Evolutionary conservation across 2,113 vertebrate genomes (phyloP).

Genomic region (Oryzias curvinotus): DNA sequence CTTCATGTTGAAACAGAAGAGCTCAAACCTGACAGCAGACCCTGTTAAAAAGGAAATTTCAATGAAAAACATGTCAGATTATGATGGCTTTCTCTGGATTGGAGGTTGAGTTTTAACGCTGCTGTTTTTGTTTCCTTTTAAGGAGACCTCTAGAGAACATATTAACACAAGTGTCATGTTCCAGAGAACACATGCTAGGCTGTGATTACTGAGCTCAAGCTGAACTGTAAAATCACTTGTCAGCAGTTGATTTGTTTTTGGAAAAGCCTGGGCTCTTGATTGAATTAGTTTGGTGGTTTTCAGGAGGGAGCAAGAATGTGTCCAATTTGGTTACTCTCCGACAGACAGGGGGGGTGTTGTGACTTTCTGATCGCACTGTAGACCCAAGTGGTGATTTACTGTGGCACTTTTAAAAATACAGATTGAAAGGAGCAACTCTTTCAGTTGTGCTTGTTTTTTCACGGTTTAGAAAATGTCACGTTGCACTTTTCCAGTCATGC

Average conservation of each 20-base stretch:
- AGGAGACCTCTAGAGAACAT: constrained; percentile 66
- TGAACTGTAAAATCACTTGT: constrained; percentile 73
- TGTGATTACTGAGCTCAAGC: constrained; percentile 71
- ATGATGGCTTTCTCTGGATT: constrained; percentile 36
- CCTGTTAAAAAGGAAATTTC: constrained; percentile 46
- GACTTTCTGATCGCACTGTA: constrained; percentile 32
- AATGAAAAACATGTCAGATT: constrained; percentile 62
- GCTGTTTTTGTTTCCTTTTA: constrained; percentile 58
- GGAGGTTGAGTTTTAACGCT: constrained; percentile 51
- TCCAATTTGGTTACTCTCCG: constrained; percentile 60
- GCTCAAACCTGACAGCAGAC: constrained; percentile 36
- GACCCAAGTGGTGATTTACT: constrained; percentile 18
- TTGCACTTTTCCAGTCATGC: not conserved
- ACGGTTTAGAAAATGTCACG: not conserved
- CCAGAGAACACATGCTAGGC: constrained; percentile 67
- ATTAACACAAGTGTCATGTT: constrained; percentile 71
- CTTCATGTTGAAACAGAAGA: constrained; percentile 22
- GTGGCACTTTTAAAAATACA: constrained; percentile 7
- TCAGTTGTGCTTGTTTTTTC: not conserved
- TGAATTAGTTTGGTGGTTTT: constrained; percentile 72
- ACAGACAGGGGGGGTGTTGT: constrained; percentile 41
- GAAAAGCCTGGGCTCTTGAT: constrained; percentile 64
- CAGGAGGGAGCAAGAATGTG: constrained; percentile 52
- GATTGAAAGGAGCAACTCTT: not conserved
- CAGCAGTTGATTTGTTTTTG: constrained; percentile 73